Evolutionary conservation across 2,888 invertebrate genomes (phyloP).

Genomic region (Ferrisia virgata): DNA sequence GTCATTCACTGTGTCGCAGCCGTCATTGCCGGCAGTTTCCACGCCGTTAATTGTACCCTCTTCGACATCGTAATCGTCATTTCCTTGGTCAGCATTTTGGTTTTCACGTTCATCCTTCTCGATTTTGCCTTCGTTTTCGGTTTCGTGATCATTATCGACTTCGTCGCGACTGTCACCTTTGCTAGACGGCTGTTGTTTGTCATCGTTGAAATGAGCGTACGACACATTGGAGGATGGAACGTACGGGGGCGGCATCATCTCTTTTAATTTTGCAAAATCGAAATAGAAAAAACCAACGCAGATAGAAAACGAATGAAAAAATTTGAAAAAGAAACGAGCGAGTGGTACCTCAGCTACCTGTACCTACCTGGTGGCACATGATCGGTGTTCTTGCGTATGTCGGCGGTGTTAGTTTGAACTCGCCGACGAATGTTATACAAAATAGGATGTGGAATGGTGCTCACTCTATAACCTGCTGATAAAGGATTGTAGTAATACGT

Average conservation of each 20-base stretch:
- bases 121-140: no score
- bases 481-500: slow-evolving; percentile 46
- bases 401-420: neutral
- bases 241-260: slow-evolving; percentile 47
- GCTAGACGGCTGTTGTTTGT: slow-evolving; percentile 23
- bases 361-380: slow-evolving; percentile 40
- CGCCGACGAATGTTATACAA: slow-evolving; percentile 44
- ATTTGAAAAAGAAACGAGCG: neutral
- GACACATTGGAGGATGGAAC: slow-evolving; percentile 30
- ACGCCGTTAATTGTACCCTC: no score
- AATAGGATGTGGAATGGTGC: slow-evolving; percentile 18
- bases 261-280: slow-evolving; percentile 12
- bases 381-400: slow-evolving; percentile 23
- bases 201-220: slow-evolving; percentile 33
- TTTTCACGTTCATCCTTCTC: neutral
- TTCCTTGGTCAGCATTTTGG: neutral
- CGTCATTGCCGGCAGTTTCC: no score
- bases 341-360: neutral
- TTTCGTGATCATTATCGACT: slow-evolving; percentile 13
- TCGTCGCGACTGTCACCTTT: slow-evolving; percentile 31
- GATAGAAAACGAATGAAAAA: neutral
- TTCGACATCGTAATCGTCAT: neutral
- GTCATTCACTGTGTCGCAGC: no score
- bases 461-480: slow-evolving; percentile 44
- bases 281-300: neutral